phyloP scores from a whole-genome alignment of 1,140 invertebrate genomes.

The Linepithema humile region DNA sequence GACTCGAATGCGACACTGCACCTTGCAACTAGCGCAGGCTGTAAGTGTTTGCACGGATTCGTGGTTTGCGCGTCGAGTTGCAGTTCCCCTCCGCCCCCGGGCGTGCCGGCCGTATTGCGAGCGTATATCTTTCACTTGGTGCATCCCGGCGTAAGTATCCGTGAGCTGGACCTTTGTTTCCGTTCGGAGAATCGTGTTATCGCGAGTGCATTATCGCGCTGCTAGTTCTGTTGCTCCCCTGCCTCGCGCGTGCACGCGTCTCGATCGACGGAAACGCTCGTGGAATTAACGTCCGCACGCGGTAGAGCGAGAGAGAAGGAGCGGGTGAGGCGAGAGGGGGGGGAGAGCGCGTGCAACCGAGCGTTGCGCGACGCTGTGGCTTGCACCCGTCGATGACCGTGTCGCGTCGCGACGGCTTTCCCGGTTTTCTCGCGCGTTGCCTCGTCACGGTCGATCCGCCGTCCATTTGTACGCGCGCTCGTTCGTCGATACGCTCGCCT shows the following conservation, averaged over 20 bases:
- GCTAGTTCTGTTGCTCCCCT: too few species aligned
- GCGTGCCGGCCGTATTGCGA: neutral
- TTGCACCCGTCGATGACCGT: slow-evolving; percentile 17
- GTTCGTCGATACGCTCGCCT: slow-evolving; percentile 47
- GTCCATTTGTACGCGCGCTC: neutral
- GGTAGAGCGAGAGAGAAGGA: neutral
- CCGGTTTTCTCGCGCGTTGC: neutral
- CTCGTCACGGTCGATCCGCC: neutral
- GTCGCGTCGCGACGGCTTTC: neutral
- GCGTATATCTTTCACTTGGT: too few species aligned
- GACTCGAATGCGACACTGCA: neutral
- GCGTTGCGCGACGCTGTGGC: neutral
- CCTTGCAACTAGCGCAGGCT: slow-evolving; percentile 56
- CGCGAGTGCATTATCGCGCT: neutral
- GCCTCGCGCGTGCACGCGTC: slow-evolving; percentile 58
- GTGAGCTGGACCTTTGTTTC: too few species aligned
- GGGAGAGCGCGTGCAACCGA: slow-evolving; percentile 7
- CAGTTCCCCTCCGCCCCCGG: neutral
- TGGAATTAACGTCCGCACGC: neutral
- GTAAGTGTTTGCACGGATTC: too few species aligned
- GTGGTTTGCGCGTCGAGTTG: too few species aligned
- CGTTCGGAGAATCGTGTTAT: too few species aligned
- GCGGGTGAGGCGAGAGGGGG: neutral
- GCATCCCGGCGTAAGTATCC: too few species aligned
- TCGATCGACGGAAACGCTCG: slow-evolving; percentile 30